Conservation (phyloP, 1,140 invertebrate species). For the Zelostemma sp. region DNA sequence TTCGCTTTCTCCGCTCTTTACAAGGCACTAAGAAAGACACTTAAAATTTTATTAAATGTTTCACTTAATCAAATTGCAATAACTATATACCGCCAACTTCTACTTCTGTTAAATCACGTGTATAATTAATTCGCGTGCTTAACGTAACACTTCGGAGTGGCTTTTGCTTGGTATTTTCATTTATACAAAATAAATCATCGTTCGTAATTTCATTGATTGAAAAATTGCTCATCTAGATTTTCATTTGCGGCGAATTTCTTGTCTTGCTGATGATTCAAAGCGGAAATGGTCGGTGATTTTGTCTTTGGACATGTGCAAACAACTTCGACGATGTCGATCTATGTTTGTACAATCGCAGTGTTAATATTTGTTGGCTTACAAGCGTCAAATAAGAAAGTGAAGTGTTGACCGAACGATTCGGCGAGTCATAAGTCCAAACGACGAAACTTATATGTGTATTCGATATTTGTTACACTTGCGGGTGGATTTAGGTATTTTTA, state of each 20-base stretch:
- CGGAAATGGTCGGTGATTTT: slow-evolving; percentile 42
- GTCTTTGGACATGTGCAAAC: slow-evolving; percentile 48
- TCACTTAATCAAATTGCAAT: neutral
- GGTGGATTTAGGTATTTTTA: slow-evolving; percentile 4
- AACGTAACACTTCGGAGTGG: too few species aligned
- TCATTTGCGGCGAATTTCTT: neutral
- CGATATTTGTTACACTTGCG: slow-evolving; percentile 31
- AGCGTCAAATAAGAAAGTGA: slow-evolving; percentile 58
- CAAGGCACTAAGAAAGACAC: neutral
- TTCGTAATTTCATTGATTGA: neutral
- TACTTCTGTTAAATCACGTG: neutral
- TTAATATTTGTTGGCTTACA: slow-evolving; percentile 58
- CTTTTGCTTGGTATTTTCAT: too few species aligned
- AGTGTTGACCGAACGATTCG: slow-evolving; percentile 45
- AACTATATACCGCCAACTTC: neutral
- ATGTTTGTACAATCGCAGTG: slow-evolving; percentile 45
- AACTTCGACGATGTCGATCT: slow-evolving; percentile 45
- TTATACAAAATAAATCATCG: too few species aligned
- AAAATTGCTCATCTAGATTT: neutral
- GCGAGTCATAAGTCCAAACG: slow-evolving; percentile 29
- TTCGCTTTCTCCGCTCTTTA: neutral
- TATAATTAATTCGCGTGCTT: too few species aligned
- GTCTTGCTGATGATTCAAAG: slow-evolving; percentile 40
- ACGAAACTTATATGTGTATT: slow-evolving; percentile 24
- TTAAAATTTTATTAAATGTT: slow-evolving; percentile 6